These are phyloP conservation scores for Acleris emargana DNA, from an alignment of 2,888 invertebrate genomes.

Conservation along the genomic window DNA sequence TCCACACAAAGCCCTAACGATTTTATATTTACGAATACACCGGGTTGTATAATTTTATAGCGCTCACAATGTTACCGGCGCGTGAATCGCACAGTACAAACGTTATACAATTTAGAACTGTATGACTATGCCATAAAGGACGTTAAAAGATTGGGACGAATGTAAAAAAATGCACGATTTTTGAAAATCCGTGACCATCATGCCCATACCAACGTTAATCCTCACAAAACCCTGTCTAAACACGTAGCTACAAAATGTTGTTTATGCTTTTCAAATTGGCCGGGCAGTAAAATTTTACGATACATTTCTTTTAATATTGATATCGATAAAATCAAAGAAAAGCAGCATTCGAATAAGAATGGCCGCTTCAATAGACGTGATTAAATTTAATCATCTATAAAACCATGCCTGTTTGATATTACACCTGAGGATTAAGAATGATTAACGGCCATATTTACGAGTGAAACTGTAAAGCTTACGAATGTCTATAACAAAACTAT, in stretches of 20 bases:
- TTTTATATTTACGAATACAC: slow-evolving; percentile 71
- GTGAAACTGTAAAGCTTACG: slow-evolving; percentile 12
- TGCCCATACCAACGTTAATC: slow-evolving; percentile 62
- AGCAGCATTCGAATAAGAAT: slow-evolving; percentile 29
- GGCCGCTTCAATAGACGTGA: slow-evolving; percentile 50
- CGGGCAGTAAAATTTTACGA: slow-evolving; percentile 65
- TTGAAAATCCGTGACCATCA: slow-evolving; percentile 40
- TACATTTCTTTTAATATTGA: slow-evolving; percentile 61
- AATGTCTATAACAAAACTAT: slow-evolving; percentile 12
- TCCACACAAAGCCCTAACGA: slow-evolving; percentile 66
- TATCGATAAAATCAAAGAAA: slow-evolving; percentile 60
- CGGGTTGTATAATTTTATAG: slow-evolving; percentile 72
- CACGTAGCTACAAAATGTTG: slow-evolving; percentile 55
- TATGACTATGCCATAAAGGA: slow-evolving; percentile 36
- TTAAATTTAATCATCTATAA: slow-evolving; percentile 61
- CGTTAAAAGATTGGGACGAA: background rate
- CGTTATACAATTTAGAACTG: slow-evolving; percentile 11
- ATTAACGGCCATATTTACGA: slow-evolving; percentile 28
- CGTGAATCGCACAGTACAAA: slow-evolving; percentile 1
- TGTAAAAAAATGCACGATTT: background rate
- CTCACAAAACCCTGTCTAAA: slow-evolving; percentile 49
- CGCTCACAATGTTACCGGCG: slow-evolving; percentile 50
- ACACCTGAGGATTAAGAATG: slow-evolving; percentile 33
- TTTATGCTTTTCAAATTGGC: slow-evolving; percentile 49
- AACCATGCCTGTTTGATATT: slow-evolving; percentile 48